Percentiles rank a stretch among this genome's conserved stretches.
These are phyloP conservation scores for Piaya cayana DNA, from an alignment of 2,113 vertebrate species.

Conservation along the genomic window DNA sequence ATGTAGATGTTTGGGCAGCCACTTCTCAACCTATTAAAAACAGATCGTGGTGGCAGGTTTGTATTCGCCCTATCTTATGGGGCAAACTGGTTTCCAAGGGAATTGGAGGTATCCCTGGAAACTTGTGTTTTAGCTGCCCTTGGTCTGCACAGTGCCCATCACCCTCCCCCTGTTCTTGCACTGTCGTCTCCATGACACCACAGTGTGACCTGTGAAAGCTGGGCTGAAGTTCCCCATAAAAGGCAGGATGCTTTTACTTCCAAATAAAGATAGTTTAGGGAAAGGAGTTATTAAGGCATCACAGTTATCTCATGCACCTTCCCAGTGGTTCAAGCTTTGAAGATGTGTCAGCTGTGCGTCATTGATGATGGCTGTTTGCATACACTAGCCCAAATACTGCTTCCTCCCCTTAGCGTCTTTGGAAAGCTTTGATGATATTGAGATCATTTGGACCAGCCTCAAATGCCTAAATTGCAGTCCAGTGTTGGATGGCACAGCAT, in stretches of 20 bases:
- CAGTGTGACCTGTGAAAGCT: not conserved
- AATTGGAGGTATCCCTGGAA: not conserved
- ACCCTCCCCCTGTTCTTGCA: not conserved
- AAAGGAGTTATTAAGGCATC: not conserved
- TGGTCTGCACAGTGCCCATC: not conserved
- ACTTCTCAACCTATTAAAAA: not conserved
- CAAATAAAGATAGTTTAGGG: not conserved
- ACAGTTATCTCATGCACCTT: not conserved
- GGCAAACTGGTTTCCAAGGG: not conserved
- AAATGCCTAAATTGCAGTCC: not conserved
- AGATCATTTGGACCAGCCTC: not conserved
- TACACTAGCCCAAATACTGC: not conserved
- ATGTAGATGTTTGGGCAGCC: not conserved
- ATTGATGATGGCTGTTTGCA: not conserved
- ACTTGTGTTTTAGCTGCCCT: not conserved
- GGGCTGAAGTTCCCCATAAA: not conserved
- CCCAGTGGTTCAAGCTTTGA: not conserved
- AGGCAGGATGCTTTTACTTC: not conserved
- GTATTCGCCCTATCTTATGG: accelerated
- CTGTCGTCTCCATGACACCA: not conserved
- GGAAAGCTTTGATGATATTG: not conserved
- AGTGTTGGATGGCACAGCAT: not conserved
- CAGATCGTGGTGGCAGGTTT: not conserved
- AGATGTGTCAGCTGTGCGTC: not conserved
- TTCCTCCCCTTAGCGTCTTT: not conserved